These are phyloP conservation scores for Pseudonaja textilis DNA, from an alignment of 2,113 vertebrate species.

Conservation along the genomic window DNA sequence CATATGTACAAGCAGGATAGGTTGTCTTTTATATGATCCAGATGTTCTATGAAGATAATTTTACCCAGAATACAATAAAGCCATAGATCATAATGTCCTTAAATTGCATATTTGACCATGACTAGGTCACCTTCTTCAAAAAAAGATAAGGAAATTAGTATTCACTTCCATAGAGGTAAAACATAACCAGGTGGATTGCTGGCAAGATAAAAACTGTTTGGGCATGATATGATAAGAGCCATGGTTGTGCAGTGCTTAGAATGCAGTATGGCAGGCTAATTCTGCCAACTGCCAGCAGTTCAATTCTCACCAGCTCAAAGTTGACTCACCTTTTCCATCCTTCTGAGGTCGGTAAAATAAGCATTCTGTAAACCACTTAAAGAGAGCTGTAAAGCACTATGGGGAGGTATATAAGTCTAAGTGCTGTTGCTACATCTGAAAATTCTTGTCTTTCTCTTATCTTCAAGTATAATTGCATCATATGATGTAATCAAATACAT, in stretches of 20 bases:
- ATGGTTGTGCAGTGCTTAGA: no score
- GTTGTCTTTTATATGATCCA: neutral
- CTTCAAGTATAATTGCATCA: neutral
- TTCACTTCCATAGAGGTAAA: neutral
- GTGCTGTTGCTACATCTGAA: neutral
- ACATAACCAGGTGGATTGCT: neutral
- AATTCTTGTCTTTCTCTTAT: neutral
- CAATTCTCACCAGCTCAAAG: no score
- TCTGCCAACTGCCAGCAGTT: no score
- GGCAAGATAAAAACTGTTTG: neutral
- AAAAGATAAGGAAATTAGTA: neutral
- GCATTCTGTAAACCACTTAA: no score
- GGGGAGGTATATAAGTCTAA: no score
- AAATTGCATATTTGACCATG: neutral
- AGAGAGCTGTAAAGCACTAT: no score
- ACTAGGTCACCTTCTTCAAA: neutral
- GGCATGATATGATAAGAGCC: neutral
- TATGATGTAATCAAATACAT: neutral
- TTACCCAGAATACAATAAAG: neutral
- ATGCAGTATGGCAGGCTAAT: no score
- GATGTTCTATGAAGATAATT: neutral
- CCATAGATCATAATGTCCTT: neutral
- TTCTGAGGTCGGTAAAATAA: no score
- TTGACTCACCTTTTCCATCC: no score
- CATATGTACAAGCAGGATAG: neutral